Conservation (phyloP, 2,113 vertebrate genomes). For the Nothoprocta pentlandii region DNA sequence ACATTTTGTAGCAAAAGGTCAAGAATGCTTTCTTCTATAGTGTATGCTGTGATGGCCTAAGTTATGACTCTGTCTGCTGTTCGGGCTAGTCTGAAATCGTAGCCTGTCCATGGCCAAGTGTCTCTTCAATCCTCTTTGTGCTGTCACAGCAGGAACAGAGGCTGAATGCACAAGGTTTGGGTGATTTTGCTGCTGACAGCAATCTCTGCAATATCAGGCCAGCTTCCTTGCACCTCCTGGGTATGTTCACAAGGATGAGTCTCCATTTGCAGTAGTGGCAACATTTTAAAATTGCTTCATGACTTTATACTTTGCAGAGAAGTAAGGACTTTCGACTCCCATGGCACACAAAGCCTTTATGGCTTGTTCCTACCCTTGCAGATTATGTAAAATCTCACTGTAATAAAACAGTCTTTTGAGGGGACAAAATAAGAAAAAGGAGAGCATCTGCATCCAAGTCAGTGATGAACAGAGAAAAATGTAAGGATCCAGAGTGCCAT, state of each 20-base stretch:
- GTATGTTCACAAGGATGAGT: background rate
- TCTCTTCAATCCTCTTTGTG: conserved; percentile 67
- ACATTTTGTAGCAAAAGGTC: background rate
- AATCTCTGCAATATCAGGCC: background rate
- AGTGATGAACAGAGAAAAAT: background rate
- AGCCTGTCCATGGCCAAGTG: conserved; percentile 40
- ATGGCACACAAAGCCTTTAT: fast-evolving
- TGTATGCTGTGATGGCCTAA: conserved; percentile 46
- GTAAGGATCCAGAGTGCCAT: background rate
- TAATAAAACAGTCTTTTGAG: background rate
- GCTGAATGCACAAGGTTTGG: conserved; percentile 54
- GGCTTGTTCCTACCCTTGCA: background rate
- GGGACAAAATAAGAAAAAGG: background rate
- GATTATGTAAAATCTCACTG: background rate
- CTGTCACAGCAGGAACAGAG: conserved; percentile 59
- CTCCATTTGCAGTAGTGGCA: background rate
- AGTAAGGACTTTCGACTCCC: background rate
- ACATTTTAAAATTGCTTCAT: background rate
- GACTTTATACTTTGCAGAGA: background rate
- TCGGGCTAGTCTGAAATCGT: conserved; percentile 25
- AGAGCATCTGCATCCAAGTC: background rate
- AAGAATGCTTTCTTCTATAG: conserved; percentile 10
- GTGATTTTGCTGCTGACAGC: conserved; percentile 33
- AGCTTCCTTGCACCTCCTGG: background rate
- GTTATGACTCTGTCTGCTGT: conserved; percentile 50